Conservation (phyloP, 2,888 invertebrate species). For the Salticus scenicus region DNA sequence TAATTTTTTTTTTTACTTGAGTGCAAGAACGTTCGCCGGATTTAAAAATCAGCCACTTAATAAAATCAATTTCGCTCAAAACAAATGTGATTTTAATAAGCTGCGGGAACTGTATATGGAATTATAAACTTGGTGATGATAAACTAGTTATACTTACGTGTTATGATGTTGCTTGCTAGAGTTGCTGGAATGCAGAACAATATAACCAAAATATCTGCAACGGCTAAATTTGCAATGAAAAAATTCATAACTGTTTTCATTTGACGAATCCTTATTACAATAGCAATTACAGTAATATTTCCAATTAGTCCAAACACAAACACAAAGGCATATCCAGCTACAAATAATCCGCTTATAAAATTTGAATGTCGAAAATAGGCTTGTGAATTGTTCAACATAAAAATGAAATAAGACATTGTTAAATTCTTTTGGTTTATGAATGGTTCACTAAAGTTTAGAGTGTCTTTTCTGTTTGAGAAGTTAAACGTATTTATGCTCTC, state of each 20-base stretch:
- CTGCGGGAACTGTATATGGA: no score
- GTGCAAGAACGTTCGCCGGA: no score
- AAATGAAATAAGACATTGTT: background rate
- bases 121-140: no score
- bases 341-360: slow-evolving; percentile 18
- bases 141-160: slow-evolving; percentile 85
- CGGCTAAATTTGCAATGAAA: slow-evolving; percentile 85
- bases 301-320: slow-evolving; percentile 37
- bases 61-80: no score
- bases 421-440: no score
- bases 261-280: background rate
- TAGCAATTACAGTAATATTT: slow-evolving; percentile 26
- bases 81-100: no score
- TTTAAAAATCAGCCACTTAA: no score
- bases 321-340: slow-evolving; percentile 34
- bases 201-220: slow-evolving; percentile 94
- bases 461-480: no score
- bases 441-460: no score
- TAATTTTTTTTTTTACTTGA: no score
- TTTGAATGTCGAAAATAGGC: slow-evolving; percentile 24
- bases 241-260: slow-evolving; percentile 48
- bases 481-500: no score
- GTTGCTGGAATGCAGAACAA: slow-evolving; percentile 95
- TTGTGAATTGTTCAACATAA: background rate
- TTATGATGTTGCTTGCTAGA: slow-evolving; percentile 93